Conservation (phyloP, 2,113 vertebrate genomes). For the Onychorhynchus coronatus region DNA sequence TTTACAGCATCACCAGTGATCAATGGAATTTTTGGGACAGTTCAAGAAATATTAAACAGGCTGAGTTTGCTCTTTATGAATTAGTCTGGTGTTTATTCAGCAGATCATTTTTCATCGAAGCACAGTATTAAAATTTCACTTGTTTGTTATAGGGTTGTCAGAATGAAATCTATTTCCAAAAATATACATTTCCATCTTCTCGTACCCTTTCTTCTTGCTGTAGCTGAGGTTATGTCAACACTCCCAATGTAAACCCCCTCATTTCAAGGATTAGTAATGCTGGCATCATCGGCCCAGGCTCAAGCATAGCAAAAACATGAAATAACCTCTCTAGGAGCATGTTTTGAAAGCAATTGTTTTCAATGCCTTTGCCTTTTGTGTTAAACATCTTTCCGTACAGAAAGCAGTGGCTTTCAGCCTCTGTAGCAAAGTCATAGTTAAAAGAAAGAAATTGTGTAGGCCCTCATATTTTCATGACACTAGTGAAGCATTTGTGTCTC, state of each 20-base stretch:
- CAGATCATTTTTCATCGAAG: conserved; percentile 48
- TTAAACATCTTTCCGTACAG: neutral
- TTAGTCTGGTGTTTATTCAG: conserved; percentile 55
- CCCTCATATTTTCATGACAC: neutral
- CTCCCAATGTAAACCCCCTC: conserved; percentile 9
- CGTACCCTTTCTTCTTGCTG: neutral
- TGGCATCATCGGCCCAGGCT: neutral
- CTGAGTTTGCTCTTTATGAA: conserved; percentile 55
- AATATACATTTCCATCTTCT: conserved; percentile 57
- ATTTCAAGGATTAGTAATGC: conserved; percentile 27
- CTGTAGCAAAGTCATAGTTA: neutral
- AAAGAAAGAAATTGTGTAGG: neutral
- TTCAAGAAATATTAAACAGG: conserved; percentile 32
- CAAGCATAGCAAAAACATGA: neutral
- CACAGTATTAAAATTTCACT: conserved; percentile 44
- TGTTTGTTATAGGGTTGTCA: conserved; percentile 54
- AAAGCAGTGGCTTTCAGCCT: neutral
- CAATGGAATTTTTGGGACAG: conserved; percentile 21
- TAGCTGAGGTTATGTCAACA: conserved; percentile 48
- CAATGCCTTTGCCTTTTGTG: neutral
- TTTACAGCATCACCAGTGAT: conserved; percentile 36
- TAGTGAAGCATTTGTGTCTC: neutral
- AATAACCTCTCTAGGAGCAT: neutral
- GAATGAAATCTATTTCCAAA: conserved; percentile 55
- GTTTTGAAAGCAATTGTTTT: neutral